These are phyloP conservation scores for Tenthredo distinguenda DNA, from an alignment of 2,888 invertebrate species.

Conservation along the genomic window DNA sequence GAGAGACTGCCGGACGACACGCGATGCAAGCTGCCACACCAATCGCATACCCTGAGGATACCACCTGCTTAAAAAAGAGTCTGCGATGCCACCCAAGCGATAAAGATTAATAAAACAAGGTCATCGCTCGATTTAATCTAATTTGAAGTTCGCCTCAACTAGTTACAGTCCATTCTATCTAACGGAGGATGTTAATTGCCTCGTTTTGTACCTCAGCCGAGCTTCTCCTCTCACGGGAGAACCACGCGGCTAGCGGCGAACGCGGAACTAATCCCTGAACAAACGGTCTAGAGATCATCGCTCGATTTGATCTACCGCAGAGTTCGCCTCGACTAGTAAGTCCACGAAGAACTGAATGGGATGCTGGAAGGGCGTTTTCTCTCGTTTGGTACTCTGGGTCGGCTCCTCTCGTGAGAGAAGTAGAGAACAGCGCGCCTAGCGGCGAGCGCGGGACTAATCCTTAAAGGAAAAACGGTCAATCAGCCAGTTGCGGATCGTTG, in stretches of 20 bases:
- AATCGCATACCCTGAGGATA: constrained; percentile 16
- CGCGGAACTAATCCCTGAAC: not conserved
- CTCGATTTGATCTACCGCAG: not conserved
- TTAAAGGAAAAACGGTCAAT: not conserved
- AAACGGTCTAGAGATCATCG: not conserved
- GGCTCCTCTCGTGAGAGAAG: not conserved
- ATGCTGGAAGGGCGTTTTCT: not conserved
- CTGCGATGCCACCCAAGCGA: constrained; percentile 45
- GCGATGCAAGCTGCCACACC: constrained; percentile 43
- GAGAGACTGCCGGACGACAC: constrained; percentile 46
- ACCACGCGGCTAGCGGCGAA: not conserved
- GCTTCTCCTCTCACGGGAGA: not conserved
- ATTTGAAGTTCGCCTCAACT: not conserved
- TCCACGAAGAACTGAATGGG: too few relatives aligned
- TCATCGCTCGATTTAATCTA: constrained; percentile 8
- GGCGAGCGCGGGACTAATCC: not conserved
- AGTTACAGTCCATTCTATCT: not conserved
- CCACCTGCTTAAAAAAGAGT: constrained; percentile 31
- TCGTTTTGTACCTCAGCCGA: not conserved
- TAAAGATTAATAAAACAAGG: constrained; percentile 46
- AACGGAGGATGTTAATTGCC: not conserved
- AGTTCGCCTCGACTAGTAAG: not conserved
- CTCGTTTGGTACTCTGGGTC: too few relatives aligned
- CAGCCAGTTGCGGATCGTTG: not conserved
- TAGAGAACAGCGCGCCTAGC: not conserved